Evolutionary conservation across 2,797 vertebrate species (phyloP).

Genomic region (Lithobates pipiens): DNA sequence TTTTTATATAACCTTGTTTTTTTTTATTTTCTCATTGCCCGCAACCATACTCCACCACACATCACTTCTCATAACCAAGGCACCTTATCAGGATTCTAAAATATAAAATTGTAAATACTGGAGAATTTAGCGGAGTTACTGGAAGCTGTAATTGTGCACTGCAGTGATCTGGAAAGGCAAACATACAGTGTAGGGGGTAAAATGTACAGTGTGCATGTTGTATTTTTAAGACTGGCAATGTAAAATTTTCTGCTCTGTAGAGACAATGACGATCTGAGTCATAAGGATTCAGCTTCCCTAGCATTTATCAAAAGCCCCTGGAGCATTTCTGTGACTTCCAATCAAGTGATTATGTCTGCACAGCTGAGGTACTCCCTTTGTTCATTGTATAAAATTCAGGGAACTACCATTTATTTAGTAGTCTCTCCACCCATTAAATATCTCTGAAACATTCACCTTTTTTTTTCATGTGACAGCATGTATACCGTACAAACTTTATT

Average conservation of each 20-base stretch:
- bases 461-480: background rate
- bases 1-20: no score
- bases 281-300: constrained; percentile 1
- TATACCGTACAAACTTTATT: background rate
- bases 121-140: background rate
- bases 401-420: background rate
- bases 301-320: constrained; percentile 3
- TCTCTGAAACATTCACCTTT: background rate
- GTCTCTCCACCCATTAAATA: background rate
- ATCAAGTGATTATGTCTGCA: constrained; percentile 35
- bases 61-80: background rate
- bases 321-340: constrained; percentile 10
- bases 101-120: background rate
- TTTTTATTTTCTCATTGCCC: background rate
- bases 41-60: background rate
- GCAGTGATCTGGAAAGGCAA: background rate
- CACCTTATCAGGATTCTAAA: background rate
- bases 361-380: constrained; percentile 46
- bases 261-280: constrained; percentile 3
- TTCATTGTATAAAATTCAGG: constrained; percentile 4
- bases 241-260: background rate
- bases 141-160: background rate
- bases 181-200: background rate
- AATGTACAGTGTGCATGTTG: background rate
- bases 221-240: background rate